Percentiles rank a stretch among this genome's conserved stretches.
Evolutionary conservation across 2,888 invertebrate genomes (phyloP).

Genomic region (Stenodema calcarata): DNA sequence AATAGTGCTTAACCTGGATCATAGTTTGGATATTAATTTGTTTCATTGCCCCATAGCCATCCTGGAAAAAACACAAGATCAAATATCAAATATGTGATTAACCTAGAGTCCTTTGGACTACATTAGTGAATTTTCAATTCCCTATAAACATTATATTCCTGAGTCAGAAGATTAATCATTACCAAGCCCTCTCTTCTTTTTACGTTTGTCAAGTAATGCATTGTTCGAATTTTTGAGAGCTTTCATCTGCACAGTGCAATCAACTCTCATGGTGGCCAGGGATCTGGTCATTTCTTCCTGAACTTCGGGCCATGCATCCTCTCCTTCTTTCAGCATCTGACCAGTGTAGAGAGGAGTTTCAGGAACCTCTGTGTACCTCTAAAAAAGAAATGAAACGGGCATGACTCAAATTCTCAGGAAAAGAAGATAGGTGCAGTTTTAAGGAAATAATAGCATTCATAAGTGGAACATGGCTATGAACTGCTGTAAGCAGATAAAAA

Average conservation of each 20-base stretch:
- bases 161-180: constrained; percentile 11
- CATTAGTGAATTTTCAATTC: neutral
- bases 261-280: constrained; percentile 96
- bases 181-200: constrained; percentile 52
- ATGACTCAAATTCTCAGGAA: no score
- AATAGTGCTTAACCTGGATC: neutral
- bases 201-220: constrained; percentile 83
- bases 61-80: neutral
- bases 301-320: constrained; percentile 94
- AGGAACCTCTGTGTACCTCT: constrained; percentile 85
- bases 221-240: constrained; percentile 92
- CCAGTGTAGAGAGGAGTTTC: constrained; percentile 94
- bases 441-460: no score
- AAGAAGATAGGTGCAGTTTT: no score
- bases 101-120: neutral
- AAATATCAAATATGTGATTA: neutral
- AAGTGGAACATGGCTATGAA: no score
- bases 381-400: constrained; percentile 54
- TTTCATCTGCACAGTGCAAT: constrained; percentile 95
- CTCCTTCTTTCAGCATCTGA: constrained; percentile 85
- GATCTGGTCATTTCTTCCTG: constrained; percentile 99
- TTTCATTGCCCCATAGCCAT: neutral
- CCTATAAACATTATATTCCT: neutral
- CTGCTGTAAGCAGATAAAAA: no score
- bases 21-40: neutral